Evolutionary conservation across 2,888 invertebrate species (phyloP).

Genomic region (Drosophila leonis): DNA sequence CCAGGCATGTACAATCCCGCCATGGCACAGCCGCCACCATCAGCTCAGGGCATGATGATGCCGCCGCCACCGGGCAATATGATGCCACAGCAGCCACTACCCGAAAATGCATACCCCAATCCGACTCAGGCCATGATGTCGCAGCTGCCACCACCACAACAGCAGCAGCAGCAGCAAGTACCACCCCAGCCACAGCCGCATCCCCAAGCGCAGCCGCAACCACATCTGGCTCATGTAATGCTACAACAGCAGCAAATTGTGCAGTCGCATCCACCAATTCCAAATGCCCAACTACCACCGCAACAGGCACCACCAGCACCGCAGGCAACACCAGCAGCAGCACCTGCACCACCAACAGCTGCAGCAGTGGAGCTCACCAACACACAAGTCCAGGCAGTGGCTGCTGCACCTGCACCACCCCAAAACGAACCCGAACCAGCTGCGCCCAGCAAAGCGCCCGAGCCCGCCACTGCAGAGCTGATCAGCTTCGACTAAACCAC

Average conservation of each 20-base stretch:
- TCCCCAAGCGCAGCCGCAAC: constrained; percentile 37
- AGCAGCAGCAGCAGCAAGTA: constrained; percentile 42
- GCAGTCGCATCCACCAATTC: constrained; percentile 63
- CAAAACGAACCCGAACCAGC: constrained; percentile 83
- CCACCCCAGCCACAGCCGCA: constrained; percentile 36
- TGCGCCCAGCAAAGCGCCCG: constrained; percentile 81
- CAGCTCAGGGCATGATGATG: constrained; percentile 59
- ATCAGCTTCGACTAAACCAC: constrained; percentile 91
- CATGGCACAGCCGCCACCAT: constrained; percentile 59
- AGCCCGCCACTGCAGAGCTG: constrained; percentile 90
- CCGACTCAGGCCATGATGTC: constrained; percentile 33
- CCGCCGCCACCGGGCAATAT: constrained; percentile 52
- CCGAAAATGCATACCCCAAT: constrained; percentile 42
- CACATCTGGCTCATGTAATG: constrained; percentile 65
- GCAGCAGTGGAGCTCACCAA: constrained; percentile 85
- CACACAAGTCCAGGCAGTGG: constrained; percentile 76
- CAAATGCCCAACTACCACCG: constrained; percentile 65
- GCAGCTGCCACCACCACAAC: constrained; percentile 43
- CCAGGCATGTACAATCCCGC: constrained; percentile 84
- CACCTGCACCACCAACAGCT: constrained; percentile 84
- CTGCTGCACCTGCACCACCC: constrained; percentile 80
- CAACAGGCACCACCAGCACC: constrained; percentile 68
- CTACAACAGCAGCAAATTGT: constrained; percentile 64
- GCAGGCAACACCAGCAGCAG: constrained; percentile 56
- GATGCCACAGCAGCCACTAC: constrained; percentile 42